These are phyloP conservation scores for Trachelus stipa DNA, from an alignment of 2,888 invertebrate species.

Conservation along the genomic window DNA sequence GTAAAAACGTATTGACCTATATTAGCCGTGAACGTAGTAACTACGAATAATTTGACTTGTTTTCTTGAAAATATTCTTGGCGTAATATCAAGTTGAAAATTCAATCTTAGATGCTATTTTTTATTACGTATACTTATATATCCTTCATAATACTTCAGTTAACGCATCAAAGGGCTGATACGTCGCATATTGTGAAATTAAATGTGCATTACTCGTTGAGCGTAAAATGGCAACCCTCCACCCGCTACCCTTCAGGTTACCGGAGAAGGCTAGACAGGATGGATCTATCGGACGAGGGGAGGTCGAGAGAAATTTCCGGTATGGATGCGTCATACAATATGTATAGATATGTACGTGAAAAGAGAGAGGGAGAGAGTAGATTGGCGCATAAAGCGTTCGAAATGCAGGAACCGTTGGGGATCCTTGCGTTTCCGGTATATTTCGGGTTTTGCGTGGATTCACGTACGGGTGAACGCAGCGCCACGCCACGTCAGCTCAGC, in stretches of 20 bases:
- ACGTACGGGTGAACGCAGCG: background rate
- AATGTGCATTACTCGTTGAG: background rate
- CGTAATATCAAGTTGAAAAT: too few relatives aligned
- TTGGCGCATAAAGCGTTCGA: background rate
- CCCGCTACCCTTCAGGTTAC: background rate
- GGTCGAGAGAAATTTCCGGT: background rate
- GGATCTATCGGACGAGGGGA: background rate
- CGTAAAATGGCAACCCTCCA: background rate
- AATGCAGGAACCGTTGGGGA: background rate
- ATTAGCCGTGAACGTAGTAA: too few relatives aligned
- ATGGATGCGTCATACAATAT: background rate
- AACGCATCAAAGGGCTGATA: background rate
- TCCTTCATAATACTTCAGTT: background rate
- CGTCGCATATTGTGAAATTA: background rate
- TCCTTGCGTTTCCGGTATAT: background rate
- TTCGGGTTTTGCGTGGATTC: background rate
- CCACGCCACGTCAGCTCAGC: background rate
- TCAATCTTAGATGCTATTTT: too few relatives aligned
- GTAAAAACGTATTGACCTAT: too few relatives aligned
- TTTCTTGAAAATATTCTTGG: too few relatives aligned
- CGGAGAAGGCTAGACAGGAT: background rate
- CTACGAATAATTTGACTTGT: too few relatives aligned
- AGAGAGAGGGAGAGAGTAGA: background rate
- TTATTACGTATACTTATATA: background rate
- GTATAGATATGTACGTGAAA: background rate